Evolutionary conservation across 2,113 vertebrate species (phyloP).

Genomic region (Pachypanchax playfairii): DNA sequence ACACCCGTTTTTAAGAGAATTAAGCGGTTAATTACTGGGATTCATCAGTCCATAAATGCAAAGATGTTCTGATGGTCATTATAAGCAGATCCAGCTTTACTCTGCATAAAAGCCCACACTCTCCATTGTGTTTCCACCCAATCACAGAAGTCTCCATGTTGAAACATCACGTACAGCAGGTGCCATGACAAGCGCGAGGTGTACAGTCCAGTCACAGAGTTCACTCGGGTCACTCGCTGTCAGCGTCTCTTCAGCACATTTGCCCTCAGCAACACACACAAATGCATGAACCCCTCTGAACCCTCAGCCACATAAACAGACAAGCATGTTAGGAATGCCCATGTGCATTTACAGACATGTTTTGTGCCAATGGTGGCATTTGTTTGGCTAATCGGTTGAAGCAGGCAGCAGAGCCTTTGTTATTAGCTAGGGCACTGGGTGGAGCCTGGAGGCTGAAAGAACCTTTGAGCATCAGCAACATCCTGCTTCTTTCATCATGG

Average conservation of each 20-base stretch:
- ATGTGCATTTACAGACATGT: constrained; percentile 67
- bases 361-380: constrained; percentile 72
- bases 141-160: constrained; percentile 1
- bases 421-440: constrained; percentile 57
- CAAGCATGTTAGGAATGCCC: constrained; percentile 71
- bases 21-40: no score
- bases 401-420: constrained; percentile 65
- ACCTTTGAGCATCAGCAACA: constrained; percentile 76
- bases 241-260: constrained; percentile 29
- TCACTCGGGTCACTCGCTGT: constrained; percentile 40
- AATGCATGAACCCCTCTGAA: constrained; percentile 61
- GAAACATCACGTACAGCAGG: constrained; percentile 9
- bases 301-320: constrained; percentile 63
- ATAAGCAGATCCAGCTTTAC: not conserved
- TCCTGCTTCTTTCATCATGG: constrained; percentile 62
- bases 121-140: not conserved
- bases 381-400: constrained; percentile 68
- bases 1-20: no score
- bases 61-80: no score
- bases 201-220: constrained; percentile 32
- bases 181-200: constrained; percentile 13
- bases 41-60: no score
- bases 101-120: not conserved
- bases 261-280: constrained; percentile 44
- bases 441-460: constrained; percentile 66